Conservation (phyloP, 1,140 invertebrate species). For the Drosophila fuyamai region DNA sequence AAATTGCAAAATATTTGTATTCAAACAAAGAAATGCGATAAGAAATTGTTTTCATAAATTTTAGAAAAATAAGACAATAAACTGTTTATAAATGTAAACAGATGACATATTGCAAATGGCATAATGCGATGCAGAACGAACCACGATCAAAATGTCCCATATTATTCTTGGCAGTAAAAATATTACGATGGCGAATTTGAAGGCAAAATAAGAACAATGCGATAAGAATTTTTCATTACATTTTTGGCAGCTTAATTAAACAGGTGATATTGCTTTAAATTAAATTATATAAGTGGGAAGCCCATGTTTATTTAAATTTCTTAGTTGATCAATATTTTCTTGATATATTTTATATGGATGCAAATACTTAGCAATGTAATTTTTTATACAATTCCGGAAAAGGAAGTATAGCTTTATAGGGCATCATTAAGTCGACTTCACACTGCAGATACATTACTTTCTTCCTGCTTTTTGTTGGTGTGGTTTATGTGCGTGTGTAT, state of each 20-base stretch:
- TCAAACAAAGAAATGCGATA: too few relatives aligned
- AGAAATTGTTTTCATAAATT: too few relatives aligned
- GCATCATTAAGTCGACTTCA: conserved; percentile 15
- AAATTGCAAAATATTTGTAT: not conserved
- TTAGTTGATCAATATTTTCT: too few relatives aligned
- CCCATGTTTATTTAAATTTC: too few relatives aligned
- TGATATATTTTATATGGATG: too few relatives aligned
- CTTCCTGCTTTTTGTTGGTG: conserved; percentile 34
- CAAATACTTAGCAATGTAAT: too few relatives aligned
- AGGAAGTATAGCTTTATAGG: not conserved
- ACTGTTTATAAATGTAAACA: not conserved
- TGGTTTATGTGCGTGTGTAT: conserved; percentile 4
- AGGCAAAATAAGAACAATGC: not conserved
- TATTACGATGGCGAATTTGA: not conserved
- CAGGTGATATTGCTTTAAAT: too few relatives aligned
- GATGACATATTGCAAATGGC: not conserved
- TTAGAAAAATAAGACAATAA: not conserved
- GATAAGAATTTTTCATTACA: not conserved
- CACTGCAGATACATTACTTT: conserved; percentile 18
- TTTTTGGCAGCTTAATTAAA: not conserved
- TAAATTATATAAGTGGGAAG: too few relatives aligned
- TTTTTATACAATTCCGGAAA: too few relatives aligned
- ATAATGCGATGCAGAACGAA: not conserved
- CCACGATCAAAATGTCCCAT: too few relatives aligned
- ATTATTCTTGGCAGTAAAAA: conserved; percentile 2